Base-by-base conservation (phyloP, 2,113 vertebrate species). In the Brachypodius melanocephalos region DNA sequence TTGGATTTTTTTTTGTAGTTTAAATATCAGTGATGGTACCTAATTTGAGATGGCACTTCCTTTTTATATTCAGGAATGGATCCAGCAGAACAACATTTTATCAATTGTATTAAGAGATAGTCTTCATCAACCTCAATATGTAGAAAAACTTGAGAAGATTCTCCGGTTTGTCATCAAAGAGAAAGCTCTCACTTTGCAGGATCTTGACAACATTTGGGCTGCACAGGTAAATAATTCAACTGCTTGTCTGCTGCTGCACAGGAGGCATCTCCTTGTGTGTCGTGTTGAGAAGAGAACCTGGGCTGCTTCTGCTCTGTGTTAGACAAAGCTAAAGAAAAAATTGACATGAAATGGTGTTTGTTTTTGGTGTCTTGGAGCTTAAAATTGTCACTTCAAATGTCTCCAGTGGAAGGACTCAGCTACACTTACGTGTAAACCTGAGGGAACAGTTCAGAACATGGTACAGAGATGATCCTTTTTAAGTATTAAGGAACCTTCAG, bases 91-190 rank as follows among this genome's bases (percentile, higher is more conserved):
- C 97, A 99, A 99, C 95, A 99, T 99, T 92, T 98, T 99, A 93
- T 99, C 99, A 68, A 99, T 99, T 94, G 99, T 99, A 74, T 97
- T 99, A 94, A 98, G 99, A 83, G 99, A 99, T 97, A 99, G 99
- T 97, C 98, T 99, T 97, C 99, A 99, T 98, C 99, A 99, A 94
- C 99, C 99, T 25, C 99, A 99, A n/a, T 99, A 99, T 83, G 99
- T 99, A 46, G 99, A 99, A 97, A 99, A 99, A 91, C 98, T 99
- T 88, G 99, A 99, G 97, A 99, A 99, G 97, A 99, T 99, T 95
- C 99, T 99, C 93, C 99, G 99, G 83, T 99, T 99, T 90, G 99
- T 99, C 92, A 99, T 99, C 97, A 99, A 99, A 98, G 99, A 99
- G 95, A 99, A 99, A 96, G 99, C 99, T 65, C 98, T 99, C 88